Evolutionary conservation across 2,797 vertebrate genomes (phyloP), one percentile per base, ranked within the genome.

Genomic region (Cottoperca gobio): DNA sequence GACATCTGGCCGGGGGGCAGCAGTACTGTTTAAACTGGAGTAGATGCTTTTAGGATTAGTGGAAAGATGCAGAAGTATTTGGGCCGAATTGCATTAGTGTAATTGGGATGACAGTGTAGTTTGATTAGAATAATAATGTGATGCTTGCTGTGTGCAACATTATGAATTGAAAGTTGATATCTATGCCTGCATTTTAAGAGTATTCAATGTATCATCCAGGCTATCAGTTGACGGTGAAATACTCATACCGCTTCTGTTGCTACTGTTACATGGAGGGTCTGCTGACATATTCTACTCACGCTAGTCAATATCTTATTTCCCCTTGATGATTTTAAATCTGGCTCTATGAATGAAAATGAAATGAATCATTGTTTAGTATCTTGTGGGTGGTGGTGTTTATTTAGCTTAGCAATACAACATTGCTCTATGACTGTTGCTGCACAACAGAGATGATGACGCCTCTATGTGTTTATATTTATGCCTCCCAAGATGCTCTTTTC

Each of bases 381-480:
- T 40, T 16, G 60, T 68, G 35, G 67, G 61, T 3, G 43, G 76
- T 31, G 26, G 48, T 74, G 35, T 40, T 53, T 52, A 46, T 77
- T 74, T 74, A 48, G 28, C 14, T 57, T 6, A 12, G 1, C 17
- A 71, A 17, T 55, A 53, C 12, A 75, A 21, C 11, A 58, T 49
- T 31, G 12, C 43, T 63, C 49, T n/a, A 17, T 50, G 69, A 42
- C 33, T 66, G 59, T 70, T 45, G 6, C 46, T 40, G 9, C 42
- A 45, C 0, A 52, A 55, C 21, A 19, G 21, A 37, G 62, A 12
- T 35, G 39, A 70, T 63, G 53, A 76, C 17, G 31, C 58, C 49
- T 39, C 35, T 23, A 4, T 52, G 43, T 72, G 60, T 82, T 77
- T 80, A 45, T 75, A 73, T 70, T 49, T 39, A 57, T 49, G n/a